A percentile compares a stretch with the other conserved stretches of the same genome.
These are phyloP conservation scores for Diarsia rubi DNA, from an alignment of 2,888 invertebrate species.

Conservation along the genomic window DNA sequence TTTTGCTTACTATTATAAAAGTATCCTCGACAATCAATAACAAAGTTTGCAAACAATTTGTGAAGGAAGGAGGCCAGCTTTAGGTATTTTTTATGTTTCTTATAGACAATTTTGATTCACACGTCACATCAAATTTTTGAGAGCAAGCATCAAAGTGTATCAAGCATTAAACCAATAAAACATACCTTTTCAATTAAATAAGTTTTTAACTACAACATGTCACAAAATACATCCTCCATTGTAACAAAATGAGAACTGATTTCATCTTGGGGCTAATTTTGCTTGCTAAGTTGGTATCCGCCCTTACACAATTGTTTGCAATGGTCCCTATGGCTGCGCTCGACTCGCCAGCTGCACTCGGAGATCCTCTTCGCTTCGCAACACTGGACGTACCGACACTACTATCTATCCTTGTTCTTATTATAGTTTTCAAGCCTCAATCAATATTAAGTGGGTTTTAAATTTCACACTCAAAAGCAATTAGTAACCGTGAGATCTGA, in stretches of 20 bases:
- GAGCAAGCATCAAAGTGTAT: constrained; percentile 87
- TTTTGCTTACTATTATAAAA: constrained; percentile 52
- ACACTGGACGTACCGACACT: constrained; percentile 74
- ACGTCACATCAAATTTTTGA: constrained; percentile 77
- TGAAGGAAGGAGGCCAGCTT: constrained; percentile 95
- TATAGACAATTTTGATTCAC: constrained; percentile 78
- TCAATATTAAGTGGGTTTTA: constrained; percentile 75
- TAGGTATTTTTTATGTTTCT: constrained; percentile 77
- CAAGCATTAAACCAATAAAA: constrained; percentile 89
- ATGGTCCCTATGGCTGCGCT: constrained; percentile 74
- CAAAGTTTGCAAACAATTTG: constrained; percentile 96
- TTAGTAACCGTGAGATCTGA: constrained; percentile 90
- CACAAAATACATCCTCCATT: constrained; percentile 85
- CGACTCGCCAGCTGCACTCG: constrained; percentile 71
- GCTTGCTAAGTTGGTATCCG: constrained; percentile 88
- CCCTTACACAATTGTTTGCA: constrained; percentile 92
- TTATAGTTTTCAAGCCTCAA: constrained; percentile 71
- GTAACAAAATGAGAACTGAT: constrained; percentile 76
- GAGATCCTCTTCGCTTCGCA: constrained; percentile 75
- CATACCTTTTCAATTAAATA: constrained; percentile 89
- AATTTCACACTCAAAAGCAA: constrained; percentile 86
- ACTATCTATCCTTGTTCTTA: constrained; percentile 72
- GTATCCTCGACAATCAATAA: constrained; percentile 70
- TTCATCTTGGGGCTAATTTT: constrained; percentile 80
- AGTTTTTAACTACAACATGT: constrained; percentile 90